Percentiles rank a stretch among this genome's conserved stretches.
phyloP scores from a whole-genome alignment of 2,113 vertebrate species.

The Rhinolophus sinicus region DNA sequence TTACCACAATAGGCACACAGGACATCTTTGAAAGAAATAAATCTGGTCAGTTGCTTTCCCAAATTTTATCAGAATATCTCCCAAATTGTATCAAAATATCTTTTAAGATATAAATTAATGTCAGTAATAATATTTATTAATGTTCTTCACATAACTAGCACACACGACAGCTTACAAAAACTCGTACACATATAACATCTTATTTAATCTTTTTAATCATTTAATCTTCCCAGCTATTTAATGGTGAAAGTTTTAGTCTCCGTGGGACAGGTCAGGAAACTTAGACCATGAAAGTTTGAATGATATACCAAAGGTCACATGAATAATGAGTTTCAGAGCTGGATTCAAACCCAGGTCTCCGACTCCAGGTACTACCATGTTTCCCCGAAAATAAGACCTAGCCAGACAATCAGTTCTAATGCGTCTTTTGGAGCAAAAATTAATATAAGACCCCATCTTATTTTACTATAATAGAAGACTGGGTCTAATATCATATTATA shows the following conservation, averaged over 20 bases:
- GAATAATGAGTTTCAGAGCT: background rate
- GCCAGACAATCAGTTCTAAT: too few species aligned
- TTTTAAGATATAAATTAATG: constrained; percentile 65
- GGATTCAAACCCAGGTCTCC: background rate
- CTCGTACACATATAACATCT: background rate
- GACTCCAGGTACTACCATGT: too few species aligned
- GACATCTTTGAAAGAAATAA: constrained; percentile 79
- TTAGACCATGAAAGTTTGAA: background rate
- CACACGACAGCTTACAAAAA: constrained; percentile 48
- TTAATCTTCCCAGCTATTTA: background rate
- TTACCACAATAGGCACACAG: constrained; percentile 70
- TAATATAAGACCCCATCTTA: too few species aligned
- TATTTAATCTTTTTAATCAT: constrained; percentile 15
- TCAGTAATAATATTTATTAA: constrained; percentile 67
- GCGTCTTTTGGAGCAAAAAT: too few species aligned
- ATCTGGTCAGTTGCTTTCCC: constrained; percentile 71
- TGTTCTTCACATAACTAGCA: constrained; percentile 33
- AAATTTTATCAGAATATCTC: constrained; percentile 71
- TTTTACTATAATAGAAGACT: too few species aligned
- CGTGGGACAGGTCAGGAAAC: background rate
- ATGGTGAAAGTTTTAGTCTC: background rate
- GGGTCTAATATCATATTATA: too few species aligned
- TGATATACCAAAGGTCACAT: background rate
- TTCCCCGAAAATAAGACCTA: too few species aligned
- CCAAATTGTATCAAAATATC: constrained; percentile 70